Evolutionary conservation across 2,888 invertebrate species (phyloP), one percentile per base, ranked within the genome.

Genomic region (Priocnemis perturbator): DNA sequence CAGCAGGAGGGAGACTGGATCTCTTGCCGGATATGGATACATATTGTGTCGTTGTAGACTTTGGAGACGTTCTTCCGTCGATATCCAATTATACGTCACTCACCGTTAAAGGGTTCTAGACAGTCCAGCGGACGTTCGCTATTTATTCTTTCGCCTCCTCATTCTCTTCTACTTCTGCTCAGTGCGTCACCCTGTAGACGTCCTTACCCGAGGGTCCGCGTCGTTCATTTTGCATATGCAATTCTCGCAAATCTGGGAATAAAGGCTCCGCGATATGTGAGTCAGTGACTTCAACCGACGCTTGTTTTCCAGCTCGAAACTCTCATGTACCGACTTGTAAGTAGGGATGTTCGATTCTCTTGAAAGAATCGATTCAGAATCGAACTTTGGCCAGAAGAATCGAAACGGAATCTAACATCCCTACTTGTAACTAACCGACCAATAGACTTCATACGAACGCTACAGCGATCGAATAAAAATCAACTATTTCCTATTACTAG

Each of bases 251-350:
- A 79, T 79, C 78, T 9, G 79, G 30, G 73, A 76, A 75, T 81
- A 82, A 83, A 78, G 72, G 73, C 64, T n/a, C 61, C 67, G 69
- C 77, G 69, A 67, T 72, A 76, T 81, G 79, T 74, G 72, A 83
- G 73, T 81, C 81, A 72, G 81, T 78, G 74, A 67, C 58, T 76
- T 78, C 69, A 67, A 60, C 21, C 59, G 62, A 52, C 63, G 48
- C 65, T 58, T 17, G 37, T 67, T 74, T 69, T 50, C 47, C 19
- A 30, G 37, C 48, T 20, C 58, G 60, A 64, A 64, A 70, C 67
- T 60, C 61, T 59, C 64, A 47, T 63, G 47, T 55, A 47, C 37
- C 26, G 50, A 19, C 60, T 59, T 23, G 5, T 26, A 26, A 26
- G 26, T 26, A 26, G 5, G n/a, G n/a, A 26, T 5, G 26, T 26